Conservation (phyloP, 2,113 vertebrate species). For the Collichthys lucidus region DNA sequence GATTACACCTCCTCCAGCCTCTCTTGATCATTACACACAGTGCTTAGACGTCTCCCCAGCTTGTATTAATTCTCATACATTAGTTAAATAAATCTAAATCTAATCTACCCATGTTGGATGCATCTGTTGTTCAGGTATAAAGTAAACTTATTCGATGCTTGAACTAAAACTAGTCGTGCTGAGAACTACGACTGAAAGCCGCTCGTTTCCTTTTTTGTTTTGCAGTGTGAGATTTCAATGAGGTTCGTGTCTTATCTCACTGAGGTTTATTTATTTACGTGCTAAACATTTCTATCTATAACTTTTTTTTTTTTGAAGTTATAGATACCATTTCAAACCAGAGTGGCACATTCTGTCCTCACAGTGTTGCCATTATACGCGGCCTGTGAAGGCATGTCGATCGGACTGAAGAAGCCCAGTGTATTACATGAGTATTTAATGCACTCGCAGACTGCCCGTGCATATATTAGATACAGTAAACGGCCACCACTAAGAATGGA, state of each 20-base stretch:
- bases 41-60: too few relatives aligned
- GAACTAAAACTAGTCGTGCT: slow-evolving; percentile 5
- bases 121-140: background rate
- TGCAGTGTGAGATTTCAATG: background rate
- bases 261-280: background rate
- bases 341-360: background rate
- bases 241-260: background rate
- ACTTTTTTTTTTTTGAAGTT: background rate
- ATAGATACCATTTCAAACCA: background rate
- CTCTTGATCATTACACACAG: background rate
- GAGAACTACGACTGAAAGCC: slow-evolving; percentile 35
- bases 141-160: background rate
- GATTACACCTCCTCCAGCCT: background rate
- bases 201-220: slow-evolving; percentile 43
- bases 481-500: background rate
- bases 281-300: too few relatives aligned
- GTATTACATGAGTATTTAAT: background rate
- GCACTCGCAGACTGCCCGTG: background rate
- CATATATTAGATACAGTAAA: background rate
- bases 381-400: background rate
- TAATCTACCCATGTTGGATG: too few relatives aligned
- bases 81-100: background rate
- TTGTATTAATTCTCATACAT: background rate
- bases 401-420: background rate
- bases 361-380: background rate